phyloP scores from a whole-genome alignment of 2,888 invertebrate genomes.

The Patella caerulea region DNA sequence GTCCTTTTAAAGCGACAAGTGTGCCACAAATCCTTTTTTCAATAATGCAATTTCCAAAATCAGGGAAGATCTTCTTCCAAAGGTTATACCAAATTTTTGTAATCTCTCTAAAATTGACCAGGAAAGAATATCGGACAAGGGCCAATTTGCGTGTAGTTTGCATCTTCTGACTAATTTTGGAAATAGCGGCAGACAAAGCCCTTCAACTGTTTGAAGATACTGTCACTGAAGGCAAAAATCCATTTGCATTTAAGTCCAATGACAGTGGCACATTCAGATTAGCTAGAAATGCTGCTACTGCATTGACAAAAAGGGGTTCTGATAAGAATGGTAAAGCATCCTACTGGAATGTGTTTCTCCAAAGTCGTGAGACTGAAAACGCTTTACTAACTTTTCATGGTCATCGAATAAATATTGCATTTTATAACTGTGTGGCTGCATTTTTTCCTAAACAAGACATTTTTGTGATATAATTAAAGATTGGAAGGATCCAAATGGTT shows the following conservation, averaged over 20 bases:
- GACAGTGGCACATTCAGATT: neutral
- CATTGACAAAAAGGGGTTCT: neutral
- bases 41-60: neutral
- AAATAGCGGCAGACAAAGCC: neutral
- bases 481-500: neutral
- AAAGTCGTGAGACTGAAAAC: too few relatives aligned
- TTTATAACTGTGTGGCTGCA: neutral
- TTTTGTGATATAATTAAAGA: neutral
- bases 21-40: conserved; percentile 1
- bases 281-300: neutral
- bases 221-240: neutral
- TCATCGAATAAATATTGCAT: too few relatives aligned
- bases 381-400: neutral
- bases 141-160: neutral
- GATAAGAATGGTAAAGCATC: too few relatives aligned
- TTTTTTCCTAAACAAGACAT: neutral
- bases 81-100: neutral
- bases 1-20: conserved; percentile 5
- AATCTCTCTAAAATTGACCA: neutral
- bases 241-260: neutral
- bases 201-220: neutral
- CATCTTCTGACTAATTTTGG: neutral
- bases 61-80: neutral
- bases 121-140: neutral
- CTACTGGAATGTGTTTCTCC: too few relatives aligned